Evolutionary conservation across 2,797 vertebrate genomes (phyloP), one percentile per base, ranked within the genome.

Genomic region (Aphelocoma californica): DNA sequence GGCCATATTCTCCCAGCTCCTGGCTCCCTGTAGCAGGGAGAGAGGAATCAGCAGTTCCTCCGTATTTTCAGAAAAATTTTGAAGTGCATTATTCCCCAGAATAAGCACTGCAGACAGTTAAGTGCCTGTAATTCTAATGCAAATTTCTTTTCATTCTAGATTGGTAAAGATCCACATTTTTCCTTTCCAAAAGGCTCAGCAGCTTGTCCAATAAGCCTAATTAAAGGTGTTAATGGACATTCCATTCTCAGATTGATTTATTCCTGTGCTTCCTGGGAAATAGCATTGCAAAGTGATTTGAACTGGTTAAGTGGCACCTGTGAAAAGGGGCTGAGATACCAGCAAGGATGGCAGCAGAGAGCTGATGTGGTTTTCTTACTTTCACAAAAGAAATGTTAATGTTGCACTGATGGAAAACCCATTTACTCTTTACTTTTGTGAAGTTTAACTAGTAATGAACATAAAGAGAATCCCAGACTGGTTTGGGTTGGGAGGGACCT

Each of bases 221-320:
- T 75, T 86, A 82, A 54, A 77, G 67, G 50, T 80, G 34, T 7
- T 84, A 91, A 80, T 82, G 89, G 92, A 19, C 40, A 16, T 80
- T 65, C 9, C 34, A 6, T 50, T 74, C 70, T 89, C 3, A 2
- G n/a, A 56, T 93, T 80, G 88, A 73, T 92, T 67, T 81, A 45
- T 40, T 50, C 44, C 51, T 34, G 0, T 70, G 16, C 48, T 92
- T 50, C 28, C 38, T 84, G 34, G 28, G 36, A 54, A 61, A 36
- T 6, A 32, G 25, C 9, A 13, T 40, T 56, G 48, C 7, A 8
- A 13, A 61, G 69, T 7, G 36, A 31, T 61, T 85, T 32, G 53
- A 50, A 12, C 16, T 56, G 29, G 38, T 57, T 51, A 8, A 78
- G 45, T 78, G 50, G 25, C 36, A 56, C 24, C 5, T 8, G 15